A percentile compares a stretch with the other conserved stretches of the same genome.
These are phyloP conservation scores for Ammospiza caudacuta DNA, from an alignment of 2,113 vertebrate genomes.

Conservation along the genomic window DNA sequence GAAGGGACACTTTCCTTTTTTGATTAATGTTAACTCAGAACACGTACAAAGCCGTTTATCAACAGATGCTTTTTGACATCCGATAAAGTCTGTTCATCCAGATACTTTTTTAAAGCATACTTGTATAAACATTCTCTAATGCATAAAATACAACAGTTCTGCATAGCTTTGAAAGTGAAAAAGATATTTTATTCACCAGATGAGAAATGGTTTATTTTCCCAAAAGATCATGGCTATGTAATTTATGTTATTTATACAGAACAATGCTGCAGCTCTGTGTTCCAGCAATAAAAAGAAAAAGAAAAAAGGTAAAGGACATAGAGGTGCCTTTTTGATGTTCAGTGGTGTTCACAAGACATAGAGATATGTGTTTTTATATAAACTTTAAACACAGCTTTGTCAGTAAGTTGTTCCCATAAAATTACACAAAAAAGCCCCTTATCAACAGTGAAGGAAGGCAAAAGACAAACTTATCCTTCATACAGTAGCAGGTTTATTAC, in stretches of 20 bases:
- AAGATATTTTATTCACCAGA: conserved; percentile 25
- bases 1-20: neutral
- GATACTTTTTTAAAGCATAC: neutral
- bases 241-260: conserved; percentile 59
- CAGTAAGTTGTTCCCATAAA: neutral
- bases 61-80: conserved; percentile 34
- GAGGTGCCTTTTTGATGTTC: neutral
- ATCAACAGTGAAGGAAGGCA: neutral
- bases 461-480: conserved; percentile 11
- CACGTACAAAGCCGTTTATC: conserved; percentile 47
- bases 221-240: neutral
- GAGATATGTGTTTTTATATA: neutral
- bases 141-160: conserved; percentile 26
- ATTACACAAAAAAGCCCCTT: neutral
- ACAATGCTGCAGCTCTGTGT: neutral
- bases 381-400: neutral
- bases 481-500: conserved; percentile 16
- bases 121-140: conserved; percentile 48
- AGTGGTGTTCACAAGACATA: neutral
- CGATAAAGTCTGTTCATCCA: conserved; percentile 48
- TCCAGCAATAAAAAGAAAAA: neutral
- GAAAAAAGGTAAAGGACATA: neutral
- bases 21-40: conserved; percentile 40
- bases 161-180: conserved; percentile 28
- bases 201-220: conserved; percentile 56